Base-by-base conservation (phyloP, 2,113 vertebrate genomes). In the zebrafish (Danio rerio) region DNA sequence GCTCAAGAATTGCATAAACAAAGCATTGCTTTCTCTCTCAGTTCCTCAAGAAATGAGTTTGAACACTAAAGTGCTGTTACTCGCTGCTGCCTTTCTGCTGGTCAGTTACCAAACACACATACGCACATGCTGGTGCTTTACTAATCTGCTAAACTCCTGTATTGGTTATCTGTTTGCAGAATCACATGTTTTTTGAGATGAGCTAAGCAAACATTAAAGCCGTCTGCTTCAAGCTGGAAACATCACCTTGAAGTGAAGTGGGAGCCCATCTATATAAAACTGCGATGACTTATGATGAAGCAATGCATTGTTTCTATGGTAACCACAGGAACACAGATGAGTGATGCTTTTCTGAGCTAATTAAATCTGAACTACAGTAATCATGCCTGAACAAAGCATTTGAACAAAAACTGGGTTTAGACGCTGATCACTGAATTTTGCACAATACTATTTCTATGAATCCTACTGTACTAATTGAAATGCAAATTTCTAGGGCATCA, bases 101-200 rank as follows among this genome's bases (percentile, higher is more conserved):
- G 91, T 93, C 86, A 92, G 92, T 15, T 42, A 2, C 2, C 65
- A 68, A 49, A 6, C 31, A 53, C 31, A 21, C 43, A 70, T 5
- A 11, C 31, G 3, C 4, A 71, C 47, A 76, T 63, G 8, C 21
- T 5, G 20, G 7, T 31, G 12, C 2, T 3, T 31, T 13, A 80
- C 65, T 62, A 10, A 65, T 40, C 59, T 12, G 9, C 7, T 11
- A 49, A 58, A 20, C 7, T 6, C 13, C 45, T 13, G 21, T 6
- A 40, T 11, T 5, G 52, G 55, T 45, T 55, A 2, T 40, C 6
- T 85, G 43, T 88, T 80, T 80, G 0, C 85, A 94, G 92, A 94
- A 91, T 88, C 89, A 91, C 71, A 93, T 93, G 92, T 95, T 92
- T 90, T 95, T 95, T 85, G 92, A 95, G 87, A 92, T 91, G 91